phyloP scores from a whole-genome alignment of 2,888 invertebrate species.

The Anoplius nigerrimus region DNA sequence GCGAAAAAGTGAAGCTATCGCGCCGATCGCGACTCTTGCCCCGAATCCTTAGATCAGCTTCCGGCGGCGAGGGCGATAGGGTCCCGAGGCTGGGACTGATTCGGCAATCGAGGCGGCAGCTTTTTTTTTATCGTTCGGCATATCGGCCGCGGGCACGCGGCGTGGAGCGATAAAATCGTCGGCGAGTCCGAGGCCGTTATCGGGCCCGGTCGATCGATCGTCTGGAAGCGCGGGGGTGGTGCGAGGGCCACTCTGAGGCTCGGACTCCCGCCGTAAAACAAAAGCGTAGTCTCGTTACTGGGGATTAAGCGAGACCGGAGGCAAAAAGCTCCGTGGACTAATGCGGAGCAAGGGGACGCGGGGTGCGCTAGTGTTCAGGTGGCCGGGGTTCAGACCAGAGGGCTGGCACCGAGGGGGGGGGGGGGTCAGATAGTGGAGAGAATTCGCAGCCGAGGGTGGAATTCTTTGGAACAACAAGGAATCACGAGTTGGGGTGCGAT shows the following conservation, averaged over 20 bases:
- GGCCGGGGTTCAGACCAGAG: background rate
- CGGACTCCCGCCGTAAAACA: conserved; percentile 43
- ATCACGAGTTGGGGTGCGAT: conserved; percentile 33
- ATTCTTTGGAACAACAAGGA: conserved; percentile 42
- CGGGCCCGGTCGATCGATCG: conserved; percentile 46
- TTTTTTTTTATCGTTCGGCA: conserved; percentile 45
- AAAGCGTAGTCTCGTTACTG: conserved; percentile 52
- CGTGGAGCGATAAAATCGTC: conserved; percentile 47
- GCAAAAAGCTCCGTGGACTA: conserved; percentile 43
- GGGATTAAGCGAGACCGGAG: conserved; percentile 43
- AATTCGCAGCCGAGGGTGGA: conserved; percentile 29
- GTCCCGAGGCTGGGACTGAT: conserved; percentile 37
- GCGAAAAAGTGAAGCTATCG: too few relatives aligned
- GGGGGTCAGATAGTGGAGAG: conserved; percentile 14
- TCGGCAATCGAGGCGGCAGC: conserved; percentile 25
- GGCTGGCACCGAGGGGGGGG: conserved; percentile 9
- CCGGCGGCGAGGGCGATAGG: too few relatives aligned
- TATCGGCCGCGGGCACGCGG: conserved; percentile 46
- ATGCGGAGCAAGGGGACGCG: conserved; percentile 20
- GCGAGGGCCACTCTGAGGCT: conserved; percentile 27
- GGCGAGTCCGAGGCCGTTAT: conserved; percentile 40
- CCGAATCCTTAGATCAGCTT: too few relatives aligned
- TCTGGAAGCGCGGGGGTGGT: conserved; percentile 30
- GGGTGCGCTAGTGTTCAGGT: background rate
- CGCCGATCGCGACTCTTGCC: too few relatives aligned